These are phyloP conservation scores for Ctenodactylus gundi DNA, from an alignment of 2,113 vertebrate genomes.

Conservation along the genomic window DNA sequence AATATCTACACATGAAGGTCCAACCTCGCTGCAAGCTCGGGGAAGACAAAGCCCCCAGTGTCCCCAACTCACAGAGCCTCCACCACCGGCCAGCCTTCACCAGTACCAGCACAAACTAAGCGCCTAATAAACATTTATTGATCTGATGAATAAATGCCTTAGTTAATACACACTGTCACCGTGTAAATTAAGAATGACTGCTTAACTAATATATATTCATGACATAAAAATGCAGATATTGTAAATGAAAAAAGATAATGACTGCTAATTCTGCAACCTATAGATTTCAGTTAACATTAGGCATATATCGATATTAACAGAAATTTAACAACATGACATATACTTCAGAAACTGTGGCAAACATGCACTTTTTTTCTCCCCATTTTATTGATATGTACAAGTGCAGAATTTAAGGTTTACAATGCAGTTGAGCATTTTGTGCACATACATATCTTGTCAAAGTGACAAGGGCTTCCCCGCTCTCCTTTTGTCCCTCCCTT, in stretches of 20 bases:
- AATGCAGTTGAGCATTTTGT: too few relatives aligned
- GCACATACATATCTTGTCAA: too few relatives aligned
- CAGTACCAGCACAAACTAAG: background rate
- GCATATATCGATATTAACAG: background rate
- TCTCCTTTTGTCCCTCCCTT: too few relatives aligned
- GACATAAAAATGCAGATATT: conserved; percentile 28
- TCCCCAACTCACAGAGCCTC: background rate
- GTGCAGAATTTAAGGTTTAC: too few relatives aligned
- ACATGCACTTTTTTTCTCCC: too few relatives aligned
- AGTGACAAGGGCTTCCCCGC: too few relatives aligned
- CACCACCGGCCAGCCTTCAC: background rate
- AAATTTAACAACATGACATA: background rate
- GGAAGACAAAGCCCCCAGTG: background rate
- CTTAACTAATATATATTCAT: background rate
- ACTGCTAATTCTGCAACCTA: background rate
- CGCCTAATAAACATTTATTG: background rate
- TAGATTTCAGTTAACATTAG: background rate
- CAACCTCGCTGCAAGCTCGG: background rate
- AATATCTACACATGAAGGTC: background rate
- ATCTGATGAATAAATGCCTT: conserved; percentile 10
- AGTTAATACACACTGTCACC: background rate
- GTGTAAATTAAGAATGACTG: background rate
- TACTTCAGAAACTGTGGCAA: background rate
- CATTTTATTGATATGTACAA: too few relatives aligned
- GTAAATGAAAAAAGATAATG: background rate